Evolutionary conservation across 92 coral and sea anemone genomes (phyloP), one percentile per base, ranked within the genome.

Genomic region (Umimayanthus chanpuru): DNA sequence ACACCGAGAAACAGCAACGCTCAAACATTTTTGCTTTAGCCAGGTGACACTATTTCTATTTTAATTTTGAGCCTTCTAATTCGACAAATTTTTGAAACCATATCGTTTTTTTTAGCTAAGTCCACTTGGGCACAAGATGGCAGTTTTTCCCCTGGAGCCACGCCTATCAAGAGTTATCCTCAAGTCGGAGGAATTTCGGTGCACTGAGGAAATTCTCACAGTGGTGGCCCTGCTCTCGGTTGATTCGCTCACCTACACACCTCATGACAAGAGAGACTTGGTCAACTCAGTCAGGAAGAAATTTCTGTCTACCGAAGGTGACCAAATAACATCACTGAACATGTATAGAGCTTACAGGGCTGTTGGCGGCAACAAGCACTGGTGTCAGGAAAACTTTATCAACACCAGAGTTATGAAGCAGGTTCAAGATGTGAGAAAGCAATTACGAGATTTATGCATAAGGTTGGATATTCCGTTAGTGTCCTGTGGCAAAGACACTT

Each of bases 291-390:
- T 95, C 18, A 94, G 95, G 43, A 94, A 95, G 93, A 97, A 97
- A 47, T 97, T 93, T 74, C 93, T 93, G 2, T 97, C 99, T 21
- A 90, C 98, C 1, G 99, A 97, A 86, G 99, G 99, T 3, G 99
- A 97, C 72, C 99, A 97, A 82, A 90, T 97, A 79, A 94, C 98
- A 0, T 89, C 96, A 26, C 95, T 97, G 16, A 97, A 97, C 86
- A 95, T 95, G 86, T 97, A 95, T 90, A 92, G 98, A 74, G 99
- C 99, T 12, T 97, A 92, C 91, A 97, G 93, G 68, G 88, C 94
- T 1, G 95, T 94, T 23, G 92, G 94, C 15, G 96, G 98, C 47
- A 94, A 92, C 86, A 97, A 91, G 50, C 91, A 81, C 41, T 97
- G 99, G 99, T 97, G 99, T 71, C 77, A 90, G 28, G 96, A 93